Evolutionary conservation across 2,113 vertebrate species (phyloP).

Genomic region (Diglossa brunneiventris): DNA sequence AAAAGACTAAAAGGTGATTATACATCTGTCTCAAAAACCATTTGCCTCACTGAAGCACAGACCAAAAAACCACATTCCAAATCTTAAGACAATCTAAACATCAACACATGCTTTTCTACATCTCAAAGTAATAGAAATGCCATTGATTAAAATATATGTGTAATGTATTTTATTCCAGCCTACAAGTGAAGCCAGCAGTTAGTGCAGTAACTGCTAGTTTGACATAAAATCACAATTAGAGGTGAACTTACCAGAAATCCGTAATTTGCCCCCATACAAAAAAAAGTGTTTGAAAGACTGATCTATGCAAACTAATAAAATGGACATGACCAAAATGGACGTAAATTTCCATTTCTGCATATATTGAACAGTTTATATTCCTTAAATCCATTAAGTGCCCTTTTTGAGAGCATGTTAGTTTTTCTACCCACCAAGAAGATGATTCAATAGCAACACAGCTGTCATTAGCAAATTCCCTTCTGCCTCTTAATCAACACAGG

Average conservation of each 20-base stretch:
- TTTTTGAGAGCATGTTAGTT: background rate
- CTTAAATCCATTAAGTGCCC: background rate
- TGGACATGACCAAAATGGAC: rapidly evolving
- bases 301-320: background rate
- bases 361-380: background rate
- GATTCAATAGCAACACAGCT: background rate
- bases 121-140: background rate
- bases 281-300: background rate
- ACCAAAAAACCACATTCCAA: background rate
- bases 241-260: background rate
- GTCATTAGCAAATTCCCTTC: background rate
- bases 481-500: background rate
- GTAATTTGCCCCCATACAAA: background rate
- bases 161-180: background rate
- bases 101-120: background rate
- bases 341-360: background rate
- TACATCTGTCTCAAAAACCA: background rate
- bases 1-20: background rate
- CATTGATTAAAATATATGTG: background rate
- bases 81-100: background rate
- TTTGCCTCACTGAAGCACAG: background rate
- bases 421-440: background rate
- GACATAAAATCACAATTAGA: background rate
- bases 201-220: background rate
- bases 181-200: background rate